A percentile compares a stretch with the other conserved stretches of the same genome.
These are phyloP conservation scores for Gasterosteus aculeatus DNA, from an alignment of 2,113 vertebrate genomes.

Conservation along the genomic window DNA sequence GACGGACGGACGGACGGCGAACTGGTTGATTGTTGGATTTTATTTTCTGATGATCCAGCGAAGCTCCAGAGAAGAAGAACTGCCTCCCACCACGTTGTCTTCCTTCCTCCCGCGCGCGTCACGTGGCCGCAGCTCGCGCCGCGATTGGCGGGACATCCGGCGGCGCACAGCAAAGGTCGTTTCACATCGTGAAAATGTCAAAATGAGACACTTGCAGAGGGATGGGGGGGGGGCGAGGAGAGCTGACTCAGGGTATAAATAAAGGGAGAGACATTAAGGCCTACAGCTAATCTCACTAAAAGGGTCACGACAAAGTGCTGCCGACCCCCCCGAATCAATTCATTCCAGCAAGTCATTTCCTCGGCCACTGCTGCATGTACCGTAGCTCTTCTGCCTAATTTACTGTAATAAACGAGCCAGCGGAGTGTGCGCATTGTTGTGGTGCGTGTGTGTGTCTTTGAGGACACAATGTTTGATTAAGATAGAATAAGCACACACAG, in stretches of 20 bases:
- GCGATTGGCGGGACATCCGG: slow-evolving; percentile 9
- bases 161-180: neutral
- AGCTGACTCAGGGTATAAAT: slow-evolving; percentile 81
- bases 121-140: neutral
- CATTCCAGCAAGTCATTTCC: slow-evolving; percentile 71
- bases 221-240: slow-evolving; percentile 10
- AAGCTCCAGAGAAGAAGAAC: neutral
- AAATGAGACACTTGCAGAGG: slow-evolving; percentile 31
- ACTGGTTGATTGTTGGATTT: neutral
- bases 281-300: slow-evolving; percentile 83
- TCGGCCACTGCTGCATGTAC: slow-evolving; percentile 33
- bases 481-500: slow-evolving; percentile 7
- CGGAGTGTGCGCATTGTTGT: slow-evolving; percentile 33
- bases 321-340: slow-evolving; percentile 68
- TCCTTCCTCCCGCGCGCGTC: neutral
- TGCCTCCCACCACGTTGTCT: too few relatives aligned
- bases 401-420: slow-evolving; percentile 54
- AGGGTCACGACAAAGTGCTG: slow-evolving; percentile 79
- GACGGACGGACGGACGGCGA: slow-evolving; percentile 18
- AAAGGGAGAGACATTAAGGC: slow-evolving; percentile 77
- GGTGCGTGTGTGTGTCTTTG: slow-evolving; percentile 9
- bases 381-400: slow-evolving; percentile 55
- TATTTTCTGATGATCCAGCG: neutral
- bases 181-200: slow-evolving; percentile 18
- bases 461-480: slow-evolving; percentile 43